Base-by-base conservation (phyloP, 2,888 invertebrate species). In the Entomobrya multifasciata region DNA sequence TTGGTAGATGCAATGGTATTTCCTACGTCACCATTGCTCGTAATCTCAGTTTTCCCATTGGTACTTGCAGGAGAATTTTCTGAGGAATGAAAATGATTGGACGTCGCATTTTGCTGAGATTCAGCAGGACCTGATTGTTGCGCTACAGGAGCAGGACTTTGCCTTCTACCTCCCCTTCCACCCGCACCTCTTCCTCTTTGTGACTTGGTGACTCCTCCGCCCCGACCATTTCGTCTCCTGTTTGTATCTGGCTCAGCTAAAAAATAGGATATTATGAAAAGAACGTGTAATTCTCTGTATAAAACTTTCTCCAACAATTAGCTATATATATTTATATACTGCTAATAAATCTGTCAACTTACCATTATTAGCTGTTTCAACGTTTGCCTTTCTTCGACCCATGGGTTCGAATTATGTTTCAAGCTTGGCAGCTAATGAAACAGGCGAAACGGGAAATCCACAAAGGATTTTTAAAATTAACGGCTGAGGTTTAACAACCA, bases 171-270 rank as follows among this genome's bases (percentile, higher is more conserved):
- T 30, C 85, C 80, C 27, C 88, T 70, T 22, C 77, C 78, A 5
- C 88, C 88, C 60, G 55, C 81, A 70, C 82, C 78, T 30, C 87
- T 86, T 0, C 88, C 88, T 57, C 88, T 78, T 41, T 81, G 78
- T 65, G 86, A 49, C 55, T 84, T 81, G 15, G 81, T 49, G 13
- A 82, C 86, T 25, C 87, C 87, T 17, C 87, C 87, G 30, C 82
- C 78, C 13, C 87, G 49, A 27, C 80, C 72, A 44, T 72, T 70
- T 22, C 79, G 65, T 67, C 88, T 88, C 52, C 88, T 83, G 57
- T 83, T 89, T 65, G 85, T 86, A 15, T 90, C 90, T 62, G 86
- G 83, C 78, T 90, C 90, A 85, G 79, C 87, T 80, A 36, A 4
- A n/a, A n/a, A n/a, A n/a, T n/a, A n/a, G n/a, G n/a, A n/a, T n/a